Evolutionary conservation across 2,113 vertebrate species (phyloP).

Genomic region (Clinocottus analis): DNA sequence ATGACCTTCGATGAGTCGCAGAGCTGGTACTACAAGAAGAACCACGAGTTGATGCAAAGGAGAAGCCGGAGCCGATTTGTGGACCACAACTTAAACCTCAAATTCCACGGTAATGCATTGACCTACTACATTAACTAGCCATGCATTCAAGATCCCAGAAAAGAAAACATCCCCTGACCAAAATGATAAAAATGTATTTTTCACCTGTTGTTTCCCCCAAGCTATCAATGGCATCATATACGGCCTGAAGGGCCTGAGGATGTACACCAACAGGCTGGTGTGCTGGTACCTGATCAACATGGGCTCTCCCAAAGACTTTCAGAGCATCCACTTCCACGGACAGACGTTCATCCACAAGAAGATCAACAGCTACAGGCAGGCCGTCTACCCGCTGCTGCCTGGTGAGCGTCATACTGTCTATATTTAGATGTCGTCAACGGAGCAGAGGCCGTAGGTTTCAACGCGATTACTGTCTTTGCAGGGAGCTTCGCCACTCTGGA

Average conservation of each 20-base stretch:
- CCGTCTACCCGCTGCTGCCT: constrained; percentile 89
- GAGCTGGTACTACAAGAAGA: constrained; percentile 93
- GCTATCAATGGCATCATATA: constrained; percentile 93
- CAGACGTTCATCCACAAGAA: constrained; percentile 91
- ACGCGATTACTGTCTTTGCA: constrained; percentile 55
- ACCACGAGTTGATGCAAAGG: constrained; percentile 72
- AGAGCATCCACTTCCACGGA: constrained; percentile 93
- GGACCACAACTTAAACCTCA: constrained; percentile 72
- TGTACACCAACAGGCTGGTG: constrained; percentile 89
- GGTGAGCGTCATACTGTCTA: constrained; percentile 74
- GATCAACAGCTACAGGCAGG: constrained; percentile 83
- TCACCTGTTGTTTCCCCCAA: constrained; percentile 58
- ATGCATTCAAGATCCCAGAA: background rate
- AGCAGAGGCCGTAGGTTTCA: background rate
- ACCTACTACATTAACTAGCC: background rate
- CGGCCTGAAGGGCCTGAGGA: constrained; percentile 90
- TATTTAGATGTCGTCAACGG: background rate
- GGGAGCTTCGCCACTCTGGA: constrained; percentile 92
- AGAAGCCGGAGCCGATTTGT: constrained; percentile 50
- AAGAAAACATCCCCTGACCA: background rate
- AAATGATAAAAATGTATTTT: constrained; percentile 3
- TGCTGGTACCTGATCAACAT: constrained; percentile 92
- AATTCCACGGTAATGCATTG: constrained; percentile 86
- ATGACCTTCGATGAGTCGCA: constrained; percentile 96
- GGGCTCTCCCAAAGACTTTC: constrained; percentile 90